Percentiles rank a stretch among this genome's conserved stretches.
Conservation (phyloP, 2,113 vertebrate genomes). For the Mus pahari region DNA sequence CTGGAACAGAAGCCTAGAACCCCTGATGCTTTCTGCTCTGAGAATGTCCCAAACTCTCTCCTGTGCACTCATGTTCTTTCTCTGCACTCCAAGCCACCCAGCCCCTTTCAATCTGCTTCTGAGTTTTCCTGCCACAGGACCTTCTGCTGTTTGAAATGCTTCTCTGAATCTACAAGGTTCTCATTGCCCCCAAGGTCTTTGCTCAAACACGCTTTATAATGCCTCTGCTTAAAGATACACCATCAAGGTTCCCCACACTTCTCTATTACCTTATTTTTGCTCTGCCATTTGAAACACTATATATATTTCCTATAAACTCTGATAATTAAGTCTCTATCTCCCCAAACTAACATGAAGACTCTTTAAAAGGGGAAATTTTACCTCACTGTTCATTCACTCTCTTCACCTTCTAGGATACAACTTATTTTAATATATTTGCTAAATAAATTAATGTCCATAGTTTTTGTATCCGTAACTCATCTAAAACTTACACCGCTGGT, state of each 20-base stretch:
- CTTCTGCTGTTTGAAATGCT: not conserved
- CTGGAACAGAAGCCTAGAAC: not conserved
- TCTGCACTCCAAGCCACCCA: not conserved
- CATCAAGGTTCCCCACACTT: not conserved
- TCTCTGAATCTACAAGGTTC: not conserved
- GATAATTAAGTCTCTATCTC: not conserved
- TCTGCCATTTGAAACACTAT: not conserved
- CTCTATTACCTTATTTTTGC: not conserved
- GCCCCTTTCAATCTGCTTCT: not conserved
- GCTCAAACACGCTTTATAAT: not conserved
- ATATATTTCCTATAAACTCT: not conserved
- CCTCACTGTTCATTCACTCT: not conserved
- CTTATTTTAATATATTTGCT: not conserved
- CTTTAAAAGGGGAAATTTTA: not conserved
- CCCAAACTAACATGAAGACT: not conserved
- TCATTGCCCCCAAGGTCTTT: not conserved
- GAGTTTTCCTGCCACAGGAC: not conserved
- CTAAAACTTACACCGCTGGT: not conserved
- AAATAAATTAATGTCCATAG: slow-evolving; percentile 24
- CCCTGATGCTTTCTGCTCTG: not conserved
- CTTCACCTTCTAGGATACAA: not conserved
- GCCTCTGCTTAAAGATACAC: not conserved
- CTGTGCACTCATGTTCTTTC: not conserved
- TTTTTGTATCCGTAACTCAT: not conserved
- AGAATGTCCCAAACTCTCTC: not conserved